Conservation (phyloP, 1,140 invertebrate species). For the Chionoecetes opilio region DNA sequence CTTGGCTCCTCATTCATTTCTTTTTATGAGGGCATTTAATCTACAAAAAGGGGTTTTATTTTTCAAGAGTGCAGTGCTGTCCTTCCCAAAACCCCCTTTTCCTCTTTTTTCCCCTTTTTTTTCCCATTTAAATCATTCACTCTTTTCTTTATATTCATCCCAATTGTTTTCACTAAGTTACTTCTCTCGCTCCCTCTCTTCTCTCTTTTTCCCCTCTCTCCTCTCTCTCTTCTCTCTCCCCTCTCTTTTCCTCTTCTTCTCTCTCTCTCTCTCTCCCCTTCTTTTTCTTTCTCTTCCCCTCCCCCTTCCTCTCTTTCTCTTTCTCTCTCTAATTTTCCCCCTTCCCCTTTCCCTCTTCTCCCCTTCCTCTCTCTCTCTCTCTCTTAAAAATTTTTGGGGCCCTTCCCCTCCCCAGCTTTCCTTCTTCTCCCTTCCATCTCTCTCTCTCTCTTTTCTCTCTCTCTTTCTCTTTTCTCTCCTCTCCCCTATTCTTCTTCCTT, state of each 20-base stretch:
- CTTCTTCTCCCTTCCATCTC: neutral
- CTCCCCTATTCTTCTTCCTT: neutral
- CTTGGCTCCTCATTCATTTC: neutral
- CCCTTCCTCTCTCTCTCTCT: conserved; percentile 4
- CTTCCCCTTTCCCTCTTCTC: neutral
- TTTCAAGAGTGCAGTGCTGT: no score
- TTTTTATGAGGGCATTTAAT: neutral
- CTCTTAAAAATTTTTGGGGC: no score
- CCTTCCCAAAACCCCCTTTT: no score
- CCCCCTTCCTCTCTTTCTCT: neutral
- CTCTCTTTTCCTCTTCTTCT: neutral
- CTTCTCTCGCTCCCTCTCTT: neutral
- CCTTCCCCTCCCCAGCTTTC: neutral
- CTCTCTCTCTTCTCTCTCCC: neutral
- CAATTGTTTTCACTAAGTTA: no score
- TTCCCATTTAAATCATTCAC: neutral
- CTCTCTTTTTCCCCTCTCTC: neutral
- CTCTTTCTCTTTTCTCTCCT: neutral
- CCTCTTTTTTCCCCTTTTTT: neutral
- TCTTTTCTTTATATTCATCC: no score
- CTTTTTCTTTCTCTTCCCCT: neutral
- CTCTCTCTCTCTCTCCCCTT: neutral
- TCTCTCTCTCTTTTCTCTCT: neutral
- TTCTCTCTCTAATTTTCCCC: neutral
- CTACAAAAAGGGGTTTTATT: no score